Evolutionary conservation across 2,888 invertebrate genomes (phyloP), one percentile per base, ranked within the genome.

Genomic region (Euzophera pinguis): DNA sequence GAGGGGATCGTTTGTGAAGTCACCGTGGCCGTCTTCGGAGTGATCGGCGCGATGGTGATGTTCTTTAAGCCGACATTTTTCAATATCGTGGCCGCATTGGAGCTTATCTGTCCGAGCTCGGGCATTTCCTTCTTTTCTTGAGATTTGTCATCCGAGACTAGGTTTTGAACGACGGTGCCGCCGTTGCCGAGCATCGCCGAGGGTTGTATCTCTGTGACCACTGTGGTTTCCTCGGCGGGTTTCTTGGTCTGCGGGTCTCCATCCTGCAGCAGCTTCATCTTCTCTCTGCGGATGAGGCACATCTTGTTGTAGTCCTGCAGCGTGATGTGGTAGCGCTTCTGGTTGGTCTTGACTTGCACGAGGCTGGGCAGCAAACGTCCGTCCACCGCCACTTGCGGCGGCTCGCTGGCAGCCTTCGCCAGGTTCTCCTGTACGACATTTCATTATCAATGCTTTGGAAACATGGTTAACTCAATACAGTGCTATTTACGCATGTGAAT

Each of bases 271-370:
- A 92, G 92, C 65, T 93, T 91, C 1, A 94, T 80, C 58, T 93
- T 92, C 72, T 94, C 94, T 0, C 93, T 85, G 5, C 94, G 90
- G 75, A 94, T 91, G 53, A 94, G 91, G 75, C 94, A 94, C 94
- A 95, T 94, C 60, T 95, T 94, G 78, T 95, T 95, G 80, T 95
- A 95, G 69, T 96, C 95, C 48, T 94, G 93, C 34, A 95, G 91
- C 2, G 95, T 95, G 64, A 96, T 93, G 73, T 95, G 94, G 78
- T 94, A 95, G 0, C 95, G 93, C 68, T 94, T 94, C n/a, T 95
- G 95, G 0, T 94, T 93, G 0, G 95, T 94, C 71, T 94, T 93
- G 0, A 94, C 94, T 67, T 95, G 94, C n/a, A 95, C 93, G 16
- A 94, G 82, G 53, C 93, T 93, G 3, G 93, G 93, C 59, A 93